phyloP scores from a whole-genome alignment of 2,888 invertebrate species.

The Acronicta alni region DNA sequence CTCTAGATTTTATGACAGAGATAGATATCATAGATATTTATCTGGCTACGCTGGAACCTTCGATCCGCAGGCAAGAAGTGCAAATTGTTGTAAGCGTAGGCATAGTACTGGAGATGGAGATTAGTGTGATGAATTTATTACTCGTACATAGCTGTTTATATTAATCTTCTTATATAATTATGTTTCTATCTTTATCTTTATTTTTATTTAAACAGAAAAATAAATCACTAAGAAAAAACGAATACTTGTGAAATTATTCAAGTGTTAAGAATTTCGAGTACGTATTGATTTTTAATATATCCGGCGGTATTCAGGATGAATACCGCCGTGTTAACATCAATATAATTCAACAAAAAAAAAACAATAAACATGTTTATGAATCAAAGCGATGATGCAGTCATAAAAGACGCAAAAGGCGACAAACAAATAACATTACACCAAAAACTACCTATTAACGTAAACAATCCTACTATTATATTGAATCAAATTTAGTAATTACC shows the following conservation, averaged over 20 bases:
- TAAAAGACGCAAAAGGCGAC: not conserved
- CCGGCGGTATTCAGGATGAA: too few relatives aligned
- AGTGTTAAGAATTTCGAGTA: too few relatives aligned
- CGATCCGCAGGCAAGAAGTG: not conserved
- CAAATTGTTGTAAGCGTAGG: not conserved
- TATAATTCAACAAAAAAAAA: not conserved
- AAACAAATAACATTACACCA: not conserved
- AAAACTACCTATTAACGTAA: not conserved
- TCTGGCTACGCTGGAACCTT: conserved; percentile 4
- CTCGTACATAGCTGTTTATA: too few relatives aligned
- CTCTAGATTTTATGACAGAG: conserved; percentile 15
- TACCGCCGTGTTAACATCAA: not conserved
- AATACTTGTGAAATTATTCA: too few relatives aligned
- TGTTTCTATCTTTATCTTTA: too few relatives aligned
- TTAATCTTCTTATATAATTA: too few relatives aligned
- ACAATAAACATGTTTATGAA: not conserved
- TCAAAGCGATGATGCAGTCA: not conserved
- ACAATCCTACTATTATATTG: conserved; percentile 3
- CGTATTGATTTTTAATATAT: too few relatives aligned
- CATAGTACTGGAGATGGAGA: too few relatives aligned
- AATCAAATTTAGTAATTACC: conserved; percentile 8
- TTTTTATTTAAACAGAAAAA: too few relatives aligned
- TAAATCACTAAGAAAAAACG: too few relatives aligned
- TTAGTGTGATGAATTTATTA: too few relatives aligned
- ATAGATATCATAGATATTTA: not conserved